A percentile compares a stretch with the other conserved stretches of the same genome.
phyloP scores from a whole-genome alignment of 2,113 vertebrate species.

The Panthera tigris region DNA sequence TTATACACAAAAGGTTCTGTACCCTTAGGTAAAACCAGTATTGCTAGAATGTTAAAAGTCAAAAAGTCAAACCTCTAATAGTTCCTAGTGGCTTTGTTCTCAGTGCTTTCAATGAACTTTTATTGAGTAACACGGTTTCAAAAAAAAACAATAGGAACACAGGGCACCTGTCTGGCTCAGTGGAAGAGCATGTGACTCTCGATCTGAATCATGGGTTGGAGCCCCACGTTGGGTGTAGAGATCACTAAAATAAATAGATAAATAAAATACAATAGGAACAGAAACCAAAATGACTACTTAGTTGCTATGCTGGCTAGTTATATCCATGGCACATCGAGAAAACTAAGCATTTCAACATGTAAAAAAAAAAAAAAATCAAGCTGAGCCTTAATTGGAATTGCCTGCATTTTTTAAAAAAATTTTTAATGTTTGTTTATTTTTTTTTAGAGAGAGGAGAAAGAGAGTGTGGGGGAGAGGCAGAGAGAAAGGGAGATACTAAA shows the following conservation, averaged over 20 bases:
- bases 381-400: background rate
- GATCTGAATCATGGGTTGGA: background rate
- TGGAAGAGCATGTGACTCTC: background rate
- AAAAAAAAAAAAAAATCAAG: background rate
- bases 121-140: background rate
- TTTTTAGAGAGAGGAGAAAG: too few species aligned
- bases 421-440: too few species aligned
- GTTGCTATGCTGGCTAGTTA: background rate
- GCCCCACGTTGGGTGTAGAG: background rate
- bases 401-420: background rate
- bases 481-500: too few species aligned
- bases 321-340: background rate
- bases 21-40: background rate
- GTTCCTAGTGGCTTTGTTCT: background rate
- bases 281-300: background rate
- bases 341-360: background rate
- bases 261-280: background rate
- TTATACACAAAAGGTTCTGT: background rate
- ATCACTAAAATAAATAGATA: background rate
- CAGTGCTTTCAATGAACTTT: background rate
- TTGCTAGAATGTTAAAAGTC: background rate
- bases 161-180: background rate
- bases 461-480: too few species aligned
- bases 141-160: background rate
- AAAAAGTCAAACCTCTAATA: background rate